phyloP scores from a whole-genome alignment of 2,888 invertebrate genomes.

The Phasia obesa region DNA sequence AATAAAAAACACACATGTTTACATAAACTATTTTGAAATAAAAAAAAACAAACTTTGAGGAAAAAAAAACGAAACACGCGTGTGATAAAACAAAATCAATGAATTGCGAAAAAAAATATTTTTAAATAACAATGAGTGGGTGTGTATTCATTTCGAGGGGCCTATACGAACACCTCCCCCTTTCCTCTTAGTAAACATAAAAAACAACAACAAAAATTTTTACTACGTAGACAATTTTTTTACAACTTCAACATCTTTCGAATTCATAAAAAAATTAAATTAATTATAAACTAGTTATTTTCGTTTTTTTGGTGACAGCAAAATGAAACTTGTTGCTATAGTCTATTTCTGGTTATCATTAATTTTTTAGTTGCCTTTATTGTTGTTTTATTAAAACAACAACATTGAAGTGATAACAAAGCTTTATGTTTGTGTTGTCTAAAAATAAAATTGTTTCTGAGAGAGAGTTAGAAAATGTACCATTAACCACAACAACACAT shows the following conservation, averaged over 20 bases:
- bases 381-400: conserved; percentile 3
- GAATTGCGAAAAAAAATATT: neutral
- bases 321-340: neutral
- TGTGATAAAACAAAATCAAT: neutral
- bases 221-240: conserved; percentile 28
- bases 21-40: neutral
- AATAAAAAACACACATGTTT: neutral
- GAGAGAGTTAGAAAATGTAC: conserved; percentile 5
- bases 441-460: conserved; percentile 14
- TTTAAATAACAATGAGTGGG: conserved; percentile 3
- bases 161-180: neutral
- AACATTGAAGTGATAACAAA: conserved; percentile 16
- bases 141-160: conserved; percentile 8
- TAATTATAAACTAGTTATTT: conserved; percentile 17
- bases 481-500: neutral
- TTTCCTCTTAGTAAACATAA: neutral
- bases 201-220: neutral
- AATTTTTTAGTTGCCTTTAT: neutral
- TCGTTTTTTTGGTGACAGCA: neutral
- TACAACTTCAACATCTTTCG: neutral
- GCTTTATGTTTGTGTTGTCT: conserved; percentile 1
- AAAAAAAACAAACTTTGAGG: neutral
- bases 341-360: conserved; percentile 32
- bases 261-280: neutral
- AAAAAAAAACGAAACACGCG: neutral